A percentile compares a stretch with the other conserved stretches of the same genome.
These are phyloP conservation scores for Nannoperca obscura DNA, from an alignment of 2,797 vertebrate genomes.

Conservation along the genomic window DNA sequence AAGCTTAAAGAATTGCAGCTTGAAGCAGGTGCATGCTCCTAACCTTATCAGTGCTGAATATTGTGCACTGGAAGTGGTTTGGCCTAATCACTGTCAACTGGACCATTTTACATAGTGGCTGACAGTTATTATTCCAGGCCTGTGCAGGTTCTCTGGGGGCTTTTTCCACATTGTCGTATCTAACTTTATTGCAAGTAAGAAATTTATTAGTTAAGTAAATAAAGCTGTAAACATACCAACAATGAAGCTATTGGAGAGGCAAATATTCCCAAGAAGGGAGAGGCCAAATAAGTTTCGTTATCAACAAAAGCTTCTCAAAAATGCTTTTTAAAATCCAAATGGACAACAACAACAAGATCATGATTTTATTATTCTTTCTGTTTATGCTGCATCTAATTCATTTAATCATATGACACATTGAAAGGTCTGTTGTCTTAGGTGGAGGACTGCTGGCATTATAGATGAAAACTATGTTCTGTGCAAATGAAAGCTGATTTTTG, in stretches of 20 bases:
- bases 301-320: slow-evolving; percentile 12
- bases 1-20: background rate
- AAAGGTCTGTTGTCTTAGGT: background rate
- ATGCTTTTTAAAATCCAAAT: background rate
- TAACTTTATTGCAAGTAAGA: background rate
- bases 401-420: background rate
- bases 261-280: background rate
- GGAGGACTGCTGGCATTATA: background rate
- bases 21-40: background rate
- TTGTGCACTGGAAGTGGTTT: background rate
- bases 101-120: background rate
- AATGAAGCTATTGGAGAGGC: background rate
- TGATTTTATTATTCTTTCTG: background rate
- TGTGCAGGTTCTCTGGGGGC: background rate
- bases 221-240: slow-evolving; percentile 7
- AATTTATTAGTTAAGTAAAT: slow-evolving; percentile 8
- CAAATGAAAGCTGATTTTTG: slow-evolving; percentile 18
- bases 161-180: background rate
- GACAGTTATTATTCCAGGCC: background rate
- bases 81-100: background rate
- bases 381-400: background rate
- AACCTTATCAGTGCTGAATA: background rate
- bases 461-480: background rate
- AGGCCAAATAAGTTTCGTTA: background rate
- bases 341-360: background rate